phyloP scores from a whole-genome alignment of 1,140 invertebrate genomes.

The Acromyrmex charruanus region DNA sequence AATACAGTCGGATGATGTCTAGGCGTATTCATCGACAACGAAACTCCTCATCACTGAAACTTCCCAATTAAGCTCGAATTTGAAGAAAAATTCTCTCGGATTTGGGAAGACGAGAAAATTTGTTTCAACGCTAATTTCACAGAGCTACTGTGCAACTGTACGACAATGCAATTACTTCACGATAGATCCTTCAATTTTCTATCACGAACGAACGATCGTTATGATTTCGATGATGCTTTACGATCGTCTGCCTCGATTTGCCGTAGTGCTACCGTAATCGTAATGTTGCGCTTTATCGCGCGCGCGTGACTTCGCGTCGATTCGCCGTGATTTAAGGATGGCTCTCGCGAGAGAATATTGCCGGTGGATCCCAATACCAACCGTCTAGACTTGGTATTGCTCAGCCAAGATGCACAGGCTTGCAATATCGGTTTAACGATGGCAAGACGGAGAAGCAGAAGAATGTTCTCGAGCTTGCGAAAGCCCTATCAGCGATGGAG shows the following conservation, averaged over 20 bases:
- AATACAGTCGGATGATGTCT: not conserved
- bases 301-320: slow-evolving; percentile 41
- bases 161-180: not conserved
- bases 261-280: slow-evolving; percentile 37
- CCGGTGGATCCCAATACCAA: not conserved
- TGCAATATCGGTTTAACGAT: slow-evolving; percentile 55
- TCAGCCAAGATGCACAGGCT: slow-evolving; percentile 7
- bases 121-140: not conserved
- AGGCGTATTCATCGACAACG: not conserved
- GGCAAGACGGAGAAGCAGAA: not conserved
- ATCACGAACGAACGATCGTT: not conserved
- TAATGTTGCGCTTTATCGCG: slow-evolving; percentile 41
- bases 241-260: not conserved
- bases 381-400: slow-evolving; percentile 10
- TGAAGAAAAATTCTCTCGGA: not conserved
- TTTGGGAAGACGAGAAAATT: not conserved
- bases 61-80: not conserved
- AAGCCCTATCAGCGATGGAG: not conserved
- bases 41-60: not conserved
- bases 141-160: not conserved
- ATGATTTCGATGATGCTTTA: not conserved
- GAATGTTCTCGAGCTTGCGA: slow-evolving; percentile 47
- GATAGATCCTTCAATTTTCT: not conserved
- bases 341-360: slow-evolving; percentile 35
- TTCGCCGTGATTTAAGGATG: slow-evolving; percentile 47